Conservation (phyloP, 2,797 vertebrate genomes). For the Synanceia verrucosa region DNA sequence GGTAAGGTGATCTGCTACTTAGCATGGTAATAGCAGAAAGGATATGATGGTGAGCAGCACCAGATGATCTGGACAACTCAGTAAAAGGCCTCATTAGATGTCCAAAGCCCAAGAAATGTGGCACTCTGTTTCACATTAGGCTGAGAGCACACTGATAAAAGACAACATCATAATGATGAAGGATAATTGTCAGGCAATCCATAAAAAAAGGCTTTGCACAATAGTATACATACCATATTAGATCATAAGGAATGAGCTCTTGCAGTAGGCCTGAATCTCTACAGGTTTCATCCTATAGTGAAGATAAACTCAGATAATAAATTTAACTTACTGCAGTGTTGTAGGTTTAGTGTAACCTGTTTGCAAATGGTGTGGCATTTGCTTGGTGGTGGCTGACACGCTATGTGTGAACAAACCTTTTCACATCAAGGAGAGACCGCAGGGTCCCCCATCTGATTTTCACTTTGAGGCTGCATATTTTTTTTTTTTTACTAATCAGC, state of each 20-base stretch:
- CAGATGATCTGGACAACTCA: slow-evolving; percentile 28
- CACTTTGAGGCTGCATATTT: no score
- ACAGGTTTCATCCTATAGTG: neutral
- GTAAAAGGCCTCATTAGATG: slow-evolving; percentile 58
- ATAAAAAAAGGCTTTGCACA: neutral
- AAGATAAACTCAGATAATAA: neutral
- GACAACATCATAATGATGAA: slow-evolving; percentile 25
- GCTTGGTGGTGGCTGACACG: neutral
- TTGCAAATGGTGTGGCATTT: neutral
- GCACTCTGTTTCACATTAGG: slow-evolving; percentile 50
- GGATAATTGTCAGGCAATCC: slow-evolving; percentile 34
- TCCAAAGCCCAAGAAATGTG: slow-evolving; percentile 43
- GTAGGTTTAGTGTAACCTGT: neutral
- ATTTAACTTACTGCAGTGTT: neutral
- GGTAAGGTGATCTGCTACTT: slow-evolving; percentile 48
- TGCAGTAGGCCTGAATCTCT: neutral
- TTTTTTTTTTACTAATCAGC: no score
- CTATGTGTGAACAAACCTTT: no score
- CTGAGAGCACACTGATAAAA: slow-evolving; percentile 31
- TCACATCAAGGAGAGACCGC: no score
- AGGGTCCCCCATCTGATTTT: no score
- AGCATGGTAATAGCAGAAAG: slow-evolving; percentile 28
- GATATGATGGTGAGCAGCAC: slow-evolving; percentile 34
- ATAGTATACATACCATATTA: neutral
- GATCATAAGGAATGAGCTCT: neutral